Evolutionary conservation across 2,888 invertebrate genomes (phyloP).

Genomic region (Aleiodes alternator): DNA sequence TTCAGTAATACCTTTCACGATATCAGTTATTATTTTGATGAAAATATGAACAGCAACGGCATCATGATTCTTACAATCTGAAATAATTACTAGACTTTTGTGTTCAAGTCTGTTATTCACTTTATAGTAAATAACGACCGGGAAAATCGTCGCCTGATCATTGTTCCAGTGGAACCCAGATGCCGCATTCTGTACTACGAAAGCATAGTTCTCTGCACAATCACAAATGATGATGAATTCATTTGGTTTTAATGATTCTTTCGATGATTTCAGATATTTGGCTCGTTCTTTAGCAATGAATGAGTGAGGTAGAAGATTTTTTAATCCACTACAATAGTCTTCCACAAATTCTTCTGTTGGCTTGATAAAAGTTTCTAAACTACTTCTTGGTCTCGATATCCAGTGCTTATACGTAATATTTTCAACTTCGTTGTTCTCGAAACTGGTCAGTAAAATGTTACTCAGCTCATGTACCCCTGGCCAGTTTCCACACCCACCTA

Average conservation of each 20-base stretch:
- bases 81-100: slow-evolving; percentile 46
- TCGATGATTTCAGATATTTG: slow-evolving; percentile 37
- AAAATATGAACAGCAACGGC: not conserved
- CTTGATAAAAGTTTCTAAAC: slow-evolving; percentile 33
- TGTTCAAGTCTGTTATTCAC: slow-evolving; percentile 41
- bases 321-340: slow-evolving; percentile 34
- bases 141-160: slow-evolving; percentile 49
- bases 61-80: slow-evolving; percentile 47
- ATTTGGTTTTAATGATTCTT: slow-evolving; percentile 40
- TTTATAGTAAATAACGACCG: slow-evolving; percentile 52
- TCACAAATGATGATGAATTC: slow-evolving; percentile 16
- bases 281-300: slow-evolving; percentile 47
- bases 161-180: slow-evolving; percentile 54
- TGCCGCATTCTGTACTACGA: slow-evolving; percentile 50
- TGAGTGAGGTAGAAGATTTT: slow-evolving; percentile 11
- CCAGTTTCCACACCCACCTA: slow-evolving; percentile 44
- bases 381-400: slow-evolving; percentile 37
- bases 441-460: not conserved
- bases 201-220: slow-evolving; percentile 22
- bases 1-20: too few species aligned
- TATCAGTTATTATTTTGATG: too few species aligned
- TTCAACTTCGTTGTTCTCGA: slow-evolving; percentile 30
- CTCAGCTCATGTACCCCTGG: slow-evolving; percentile 19
- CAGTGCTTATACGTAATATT: slow-evolving; percentile 42
- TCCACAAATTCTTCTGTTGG: slow-evolving; percentile 39